These are phyloP conservation scores for Sphaerophoria taeniata DNA, from an alignment of 2,888 invertebrate genomes.

Conservation along the genomic window DNA sequence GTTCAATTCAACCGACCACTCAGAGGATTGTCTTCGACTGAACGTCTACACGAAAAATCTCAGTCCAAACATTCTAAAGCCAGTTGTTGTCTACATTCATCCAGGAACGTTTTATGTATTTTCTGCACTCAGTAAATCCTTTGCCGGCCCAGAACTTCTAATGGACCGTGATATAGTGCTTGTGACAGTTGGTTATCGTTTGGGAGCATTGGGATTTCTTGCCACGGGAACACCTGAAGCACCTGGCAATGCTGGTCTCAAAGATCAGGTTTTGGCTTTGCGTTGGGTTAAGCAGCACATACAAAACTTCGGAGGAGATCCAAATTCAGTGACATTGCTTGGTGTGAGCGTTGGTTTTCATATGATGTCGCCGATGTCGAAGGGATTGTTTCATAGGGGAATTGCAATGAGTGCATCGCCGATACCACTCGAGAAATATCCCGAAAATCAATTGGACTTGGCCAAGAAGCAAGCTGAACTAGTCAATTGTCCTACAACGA, in stretches of 20 bases:
- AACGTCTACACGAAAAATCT: constrained; percentile 84
- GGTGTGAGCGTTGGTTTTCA: constrained; percentile 85
- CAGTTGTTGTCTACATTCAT: constrained; percentile 88
- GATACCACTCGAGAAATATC: constrained; percentile 83
- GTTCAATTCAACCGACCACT: constrained; percentile 77
- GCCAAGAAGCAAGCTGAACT: constrained; percentile 86
- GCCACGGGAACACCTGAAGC: constrained; percentile 87
- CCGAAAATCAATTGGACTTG: constrained; percentile 83
- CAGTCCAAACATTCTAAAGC: constrained; percentile 76
- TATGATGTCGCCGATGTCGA: constrained; percentile 87
- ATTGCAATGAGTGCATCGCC: constrained; percentile 88
- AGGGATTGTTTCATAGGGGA: constrained; percentile 87
- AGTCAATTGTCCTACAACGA: constrained; percentile 84
- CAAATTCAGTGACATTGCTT: constrained; percentile 85
- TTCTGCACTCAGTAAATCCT: constrained; percentile 85
- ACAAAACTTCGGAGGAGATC: constrained; percentile 87
- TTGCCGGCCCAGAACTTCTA: constrained; percentile 84
- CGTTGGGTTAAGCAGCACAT: constrained; percentile 88
- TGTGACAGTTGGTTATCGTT: constrained; percentile 87
- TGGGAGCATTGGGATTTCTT: constrained; percentile 84
- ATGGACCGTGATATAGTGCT: constrained; percentile 87
- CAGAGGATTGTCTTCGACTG: constrained; percentile 85
- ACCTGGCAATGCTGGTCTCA: constrained; percentile 88
- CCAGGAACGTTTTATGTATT: too few species aligned
- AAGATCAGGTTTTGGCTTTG: constrained; percentile 87